Percentiles rank a stretch among this genome's conserved stretches.
phyloP scores from a whole-genome alignment of 1,140 invertebrate species.

The Drosophila aff. region DNA sequence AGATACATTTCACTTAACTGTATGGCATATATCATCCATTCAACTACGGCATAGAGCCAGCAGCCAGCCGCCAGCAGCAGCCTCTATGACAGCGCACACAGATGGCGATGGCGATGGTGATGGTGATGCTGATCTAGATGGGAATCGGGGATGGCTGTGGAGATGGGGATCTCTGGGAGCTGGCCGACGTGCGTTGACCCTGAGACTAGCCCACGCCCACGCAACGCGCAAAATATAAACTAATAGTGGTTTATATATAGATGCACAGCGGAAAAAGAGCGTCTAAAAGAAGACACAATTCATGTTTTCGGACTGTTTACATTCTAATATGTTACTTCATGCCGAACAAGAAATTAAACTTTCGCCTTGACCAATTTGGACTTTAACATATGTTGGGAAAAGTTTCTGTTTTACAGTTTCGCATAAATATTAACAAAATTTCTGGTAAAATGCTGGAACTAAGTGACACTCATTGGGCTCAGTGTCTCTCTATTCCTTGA shows the following conservation, averaged over 20 bases:
- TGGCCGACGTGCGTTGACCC: constrained; percentile 70
- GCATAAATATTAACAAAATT: not conserved
- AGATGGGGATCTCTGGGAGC: constrained; percentile 24
- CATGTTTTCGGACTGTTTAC: constrained; percentile 3
- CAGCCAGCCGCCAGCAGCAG: constrained; percentile 24
- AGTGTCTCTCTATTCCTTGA: constrained; percentile 27
- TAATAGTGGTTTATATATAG: constrained; percentile 61
- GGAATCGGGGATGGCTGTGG: constrained; percentile 6
- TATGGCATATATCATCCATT: constrained; percentile 76
- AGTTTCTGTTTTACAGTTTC: not conserved
- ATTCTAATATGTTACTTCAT: constrained; percentile 15
- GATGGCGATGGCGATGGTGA: constrained; percentile 53
- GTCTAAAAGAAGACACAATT: constrained; percentile 20
- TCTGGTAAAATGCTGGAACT: not conserved
- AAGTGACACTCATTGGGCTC: constrained; percentile 4
- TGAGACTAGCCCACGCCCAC: constrained; percentile 69
- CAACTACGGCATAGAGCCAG: constrained; percentile 48
- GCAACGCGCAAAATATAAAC: constrained; percentile 75
- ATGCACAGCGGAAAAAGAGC: constrained; percentile 25
- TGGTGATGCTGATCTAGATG: constrained; percentile 41
- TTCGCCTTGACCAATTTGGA: constrained; percentile 17
- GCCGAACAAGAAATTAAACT: not conserved
- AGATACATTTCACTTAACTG: constrained; percentile 80
- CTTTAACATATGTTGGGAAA: not conserved
- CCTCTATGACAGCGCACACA: constrained; percentile 57